A percentile compares a stretch with the other conserved stretches of the same genome.
Conservation (phyloP, 2,888 invertebrate genomes). For the Anorthoa munda region DNA sequence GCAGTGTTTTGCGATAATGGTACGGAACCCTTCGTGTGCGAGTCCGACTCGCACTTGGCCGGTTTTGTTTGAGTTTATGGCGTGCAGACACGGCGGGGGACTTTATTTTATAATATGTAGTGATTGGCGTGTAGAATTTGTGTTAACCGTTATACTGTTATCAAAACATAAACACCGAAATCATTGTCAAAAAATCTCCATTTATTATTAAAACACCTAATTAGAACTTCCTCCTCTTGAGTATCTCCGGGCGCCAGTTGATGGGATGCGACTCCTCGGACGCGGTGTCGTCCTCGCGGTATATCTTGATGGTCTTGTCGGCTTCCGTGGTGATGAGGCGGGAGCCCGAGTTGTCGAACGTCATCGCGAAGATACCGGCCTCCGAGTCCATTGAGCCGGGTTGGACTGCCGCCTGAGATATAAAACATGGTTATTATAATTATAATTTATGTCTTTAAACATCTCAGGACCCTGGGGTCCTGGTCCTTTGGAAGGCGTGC, state of each 20-base stretch:
- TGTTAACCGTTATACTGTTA: too few relatives aligned
- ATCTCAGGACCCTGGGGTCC: too few relatives aligned
- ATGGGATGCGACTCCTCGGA: constrained; percentile 99
- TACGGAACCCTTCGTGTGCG: too few relatives aligned
- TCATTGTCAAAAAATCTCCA: constrained; percentile 24
- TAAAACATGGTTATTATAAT: neutral
- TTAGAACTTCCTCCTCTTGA: constrained; percentile 97
- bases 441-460: neutral
- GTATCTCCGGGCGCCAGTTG: constrained; percentile 99
- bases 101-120: too few relatives aligned
- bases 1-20: too few relatives aligned
- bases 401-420: constrained; percentile 96
- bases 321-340: constrained; percentile 99
- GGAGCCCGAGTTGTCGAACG: constrained; percentile 98
- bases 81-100: too few relatives aligned
- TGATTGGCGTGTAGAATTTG: neutral
- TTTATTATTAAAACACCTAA: constrained; percentile 30
- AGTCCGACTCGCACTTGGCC: too few relatives aligned
- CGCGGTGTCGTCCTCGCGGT: constrained; percentile 98
- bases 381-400: constrained; percentile 99
- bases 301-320: constrained; percentile 99
- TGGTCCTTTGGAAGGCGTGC: too few relatives aligned
- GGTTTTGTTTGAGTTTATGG: too few relatives aligned
- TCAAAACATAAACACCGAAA: neutral
- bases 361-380: constrained; percentile 98